Evolutionary conservation across 2,113 vertebrate species (phyloP), one percentile per base, ranked within the genome.

Genomic region (Tachysurus vachellii): DNA sequence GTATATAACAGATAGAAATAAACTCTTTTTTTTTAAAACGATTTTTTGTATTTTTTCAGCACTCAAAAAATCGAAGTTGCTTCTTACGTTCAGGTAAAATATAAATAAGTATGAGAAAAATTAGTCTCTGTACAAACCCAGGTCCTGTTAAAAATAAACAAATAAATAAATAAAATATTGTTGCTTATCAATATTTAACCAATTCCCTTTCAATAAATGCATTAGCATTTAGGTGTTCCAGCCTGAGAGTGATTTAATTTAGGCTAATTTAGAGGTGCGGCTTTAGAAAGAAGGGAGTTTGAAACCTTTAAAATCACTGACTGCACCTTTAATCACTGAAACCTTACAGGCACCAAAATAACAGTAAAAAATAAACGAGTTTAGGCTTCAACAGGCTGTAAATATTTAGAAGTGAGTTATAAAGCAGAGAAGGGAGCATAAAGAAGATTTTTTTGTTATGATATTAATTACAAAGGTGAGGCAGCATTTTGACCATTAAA

Each of bases 401-500:
- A 26, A 75, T 75, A 23, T 23, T 9, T 8, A 44, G 36, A 73
- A 21, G 16, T 2, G 44, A 50, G 42, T 44, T 75, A 36, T 36
- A 36, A 36, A 36, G 36, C 1, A 36, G 17, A 44, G 36, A 21
- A 3, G 1, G 44, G 23, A 42, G 31, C 42, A 21, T 21, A 21
- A 9, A 9, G 11, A 14, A 62, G 64, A n/a, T 14, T 66, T 66
- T 28, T 71, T 56, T 23, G 68, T 68, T 47, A 9, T 42, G 21
- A 42, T 76, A 61, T 57, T 57, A 61, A 50, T 61, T 61, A 21
- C 83, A 76, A 28, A 54, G 31, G 36, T 26, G 70, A 44, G 36
- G 70, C 54, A 47, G 47, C 83, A 28, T 75, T 85, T 76, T 85
- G 53, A 84, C 73, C 53, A 56, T 84, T 28, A 79, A 11, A 77